Base-by-base conservation (phyloP, 2,888 invertebrate genomes). In the Ochropleura leucogaster region DNA sequence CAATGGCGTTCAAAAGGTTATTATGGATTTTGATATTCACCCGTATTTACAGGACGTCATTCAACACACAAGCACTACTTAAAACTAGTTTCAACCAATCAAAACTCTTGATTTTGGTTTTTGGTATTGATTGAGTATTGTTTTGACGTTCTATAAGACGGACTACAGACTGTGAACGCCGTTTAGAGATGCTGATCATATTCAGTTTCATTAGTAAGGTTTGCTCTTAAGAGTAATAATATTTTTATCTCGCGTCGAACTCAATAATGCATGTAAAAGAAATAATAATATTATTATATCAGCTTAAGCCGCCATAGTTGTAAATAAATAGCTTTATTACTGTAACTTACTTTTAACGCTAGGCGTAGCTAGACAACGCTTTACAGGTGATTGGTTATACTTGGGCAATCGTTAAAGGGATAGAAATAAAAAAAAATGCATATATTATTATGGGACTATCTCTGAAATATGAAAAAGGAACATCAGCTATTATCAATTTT, bases 261-360 rank as follows among this genome's bases (percentile, higher is more conserved):
- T 78, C 20, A 76, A 77, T 44, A 74, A 30, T 89, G 91, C 91
- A 91, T 91, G 90, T 79, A 78, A 76, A 72, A 69, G 78, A 65
- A 82, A 70, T 69, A 73, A 70, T 69, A 73, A 69, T 80, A 78
- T 73, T 30, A 77, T 73, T 75, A 62, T 8, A 81, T 73, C 72
- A 89, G 92, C 91, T 90, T 91, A 84, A 86, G 87, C 89, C 84
- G 90, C 90, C 67, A 85, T 88, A 90, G 87, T 80, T 73, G 20
- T 44, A 62, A 78, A 81, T 74, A 72, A 77, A 83, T 83, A 85
- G 89, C 88, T 90, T 88, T 80, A 51, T 84, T 77, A 80, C 30
- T 85, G 81, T 86, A 79, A 77, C 66, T 74, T 83, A 72, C 67
- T 14, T 78, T 66, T 67, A 74, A 68, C 57, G 76, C 68, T 80